Evolutionary conservation across 2,888 invertebrate species (phyloP).

Genomic region (Ganaspis brasiliensis): DNA sequence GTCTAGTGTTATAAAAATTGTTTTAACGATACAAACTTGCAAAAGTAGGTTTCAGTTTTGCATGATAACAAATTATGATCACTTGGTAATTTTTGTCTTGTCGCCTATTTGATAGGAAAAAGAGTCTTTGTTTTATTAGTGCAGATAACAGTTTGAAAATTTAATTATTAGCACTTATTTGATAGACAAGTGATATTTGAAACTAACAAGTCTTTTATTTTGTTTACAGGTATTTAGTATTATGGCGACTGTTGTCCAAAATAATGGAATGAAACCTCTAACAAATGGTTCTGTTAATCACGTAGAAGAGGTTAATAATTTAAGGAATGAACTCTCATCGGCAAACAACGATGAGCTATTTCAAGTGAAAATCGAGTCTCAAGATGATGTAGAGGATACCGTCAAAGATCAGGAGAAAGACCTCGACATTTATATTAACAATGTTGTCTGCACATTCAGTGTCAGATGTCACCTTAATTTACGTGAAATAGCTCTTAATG

Average conservation of each 20-base stretch:
- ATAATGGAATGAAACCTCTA: constrained; percentile 90
- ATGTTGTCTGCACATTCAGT: constrained; percentile 98
- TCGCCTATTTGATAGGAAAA: not conserved
- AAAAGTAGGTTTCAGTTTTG: not conserved
- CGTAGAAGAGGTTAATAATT: constrained; percentile 73
- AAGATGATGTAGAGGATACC: constrained; percentile 60
- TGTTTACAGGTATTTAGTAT: constrained; percentile 74
- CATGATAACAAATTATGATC: not conserved
- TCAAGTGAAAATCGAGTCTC: constrained; percentile 44
- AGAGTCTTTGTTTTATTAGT: not conserved
- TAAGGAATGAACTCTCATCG: constrained; percentile 66
- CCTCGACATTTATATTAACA: constrained; percentile 97
- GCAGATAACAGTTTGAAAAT: not conserved
- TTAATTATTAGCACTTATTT: no score
- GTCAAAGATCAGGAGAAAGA: constrained; percentile 85
- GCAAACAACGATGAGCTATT: constrained; percentile 63
- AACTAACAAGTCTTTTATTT: no score
- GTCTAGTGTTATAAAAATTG: not conserved
- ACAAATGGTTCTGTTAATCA: constrained; percentile 84
- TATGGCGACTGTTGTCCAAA: constrained; percentile 92
- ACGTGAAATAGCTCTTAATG: constrained; percentile 95
- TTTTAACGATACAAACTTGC: not conserved
- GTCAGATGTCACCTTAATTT: constrained; percentile 98
- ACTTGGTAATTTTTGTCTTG: not conserved
- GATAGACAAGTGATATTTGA: no score